Base-by-base conservation (phyloP, 2,797 vertebrate genomes). In the Acridotheres tristis region DNA sequence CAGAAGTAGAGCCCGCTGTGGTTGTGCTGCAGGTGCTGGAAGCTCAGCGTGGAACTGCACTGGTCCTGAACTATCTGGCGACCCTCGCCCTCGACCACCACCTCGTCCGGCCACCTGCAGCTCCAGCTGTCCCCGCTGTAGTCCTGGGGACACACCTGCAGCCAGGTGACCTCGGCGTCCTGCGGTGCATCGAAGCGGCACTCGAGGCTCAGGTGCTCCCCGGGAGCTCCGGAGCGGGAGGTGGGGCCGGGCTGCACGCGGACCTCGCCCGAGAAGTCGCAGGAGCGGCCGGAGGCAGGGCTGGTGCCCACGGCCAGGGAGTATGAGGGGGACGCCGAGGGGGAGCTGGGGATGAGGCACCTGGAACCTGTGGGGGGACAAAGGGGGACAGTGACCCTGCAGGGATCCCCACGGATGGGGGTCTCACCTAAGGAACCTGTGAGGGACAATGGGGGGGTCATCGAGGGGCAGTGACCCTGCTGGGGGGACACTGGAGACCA, bases 41-140 rank as follows among this genome's bases (percentile, higher is more conserved):
- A 82, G 32, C 14, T 82, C 47, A 82, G 67, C 2, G 4, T 14
- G 27, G 55, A 43, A 1, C 62, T 3, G 1, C 11, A 10, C 1
- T 0, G 0, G 1, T 2, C 3, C 17, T 0, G 0, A 1, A 0
- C 1, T 8, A 32, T 47, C 26, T 1, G 5, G 14, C 29, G 38
- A 2, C 47, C 47, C 57, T 7, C 2, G 13, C 16, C 66, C 47
- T 0, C 1, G 2, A 6, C 55, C 9, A 0, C 8, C 66, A 81
- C 57, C 57, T 53, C 79, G 38, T 36, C 26, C 2, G 79, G 66
- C 79, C 79, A 82, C 32, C 9, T 21, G 79, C 66, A 82, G 57
- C 2, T 26, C 57, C 57, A 53, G 22, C 1, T 11, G 13, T 9
- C 10, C 0, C 38, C 38, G 3, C 13, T 13, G 55, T 36, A 43